Evolutionary conservation across 2,113 vertebrate species (phyloP), one percentile per base, ranked within the genome.

Genomic region (Anseranas semipalmata): DNA sequence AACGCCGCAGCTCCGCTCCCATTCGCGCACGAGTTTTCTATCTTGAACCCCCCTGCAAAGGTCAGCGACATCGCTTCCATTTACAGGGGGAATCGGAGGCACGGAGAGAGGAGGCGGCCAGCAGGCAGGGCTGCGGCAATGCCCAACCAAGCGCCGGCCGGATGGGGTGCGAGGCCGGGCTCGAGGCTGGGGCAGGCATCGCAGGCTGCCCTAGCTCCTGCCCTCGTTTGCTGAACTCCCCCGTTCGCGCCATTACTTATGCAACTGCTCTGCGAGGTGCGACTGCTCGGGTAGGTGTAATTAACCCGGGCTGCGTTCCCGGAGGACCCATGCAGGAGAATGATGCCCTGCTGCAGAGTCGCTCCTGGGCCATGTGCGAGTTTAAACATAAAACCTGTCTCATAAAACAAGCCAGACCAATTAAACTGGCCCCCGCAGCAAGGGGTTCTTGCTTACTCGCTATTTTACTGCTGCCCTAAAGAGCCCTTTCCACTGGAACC

Each of bases 341-440:
- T 39, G 85, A 96, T 91, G 85, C 93, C 94, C 92, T 71, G 94
- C 90, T 91, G 95, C 94, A 96, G 90, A 43, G 85, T 41, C 37
- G 70, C 94, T 95, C 92, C 89, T 71, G 70, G 96, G 96, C 96
- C 95, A 95, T 53, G 82, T 90, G 96, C 96, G 55, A 96, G 97
- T 93, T 95, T 93, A 74, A 94, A 95, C 92, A 86, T 95, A 97
- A 97, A 97, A 96, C 28, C 32, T 90, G 90, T 66, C 96, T 96
- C 95, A 97, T 97, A 97, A 98, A 97, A 97, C 85, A 76, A 96
- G 58, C 89, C 96, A 95, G 96, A 95, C 89, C 96, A 97, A 98
- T 93, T 96, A 97, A 96, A 93, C 84, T 66, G 94, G 92, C 89
- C 87, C 94, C 95, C 20, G 84, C 96, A 97, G 97, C 94, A 94